Percentiles rank a stretch among this genome's conserved stretches.
Conservation (phyloP, 2,113 vertebrate genomes). For the Anthoscopus minutus region DNA sequence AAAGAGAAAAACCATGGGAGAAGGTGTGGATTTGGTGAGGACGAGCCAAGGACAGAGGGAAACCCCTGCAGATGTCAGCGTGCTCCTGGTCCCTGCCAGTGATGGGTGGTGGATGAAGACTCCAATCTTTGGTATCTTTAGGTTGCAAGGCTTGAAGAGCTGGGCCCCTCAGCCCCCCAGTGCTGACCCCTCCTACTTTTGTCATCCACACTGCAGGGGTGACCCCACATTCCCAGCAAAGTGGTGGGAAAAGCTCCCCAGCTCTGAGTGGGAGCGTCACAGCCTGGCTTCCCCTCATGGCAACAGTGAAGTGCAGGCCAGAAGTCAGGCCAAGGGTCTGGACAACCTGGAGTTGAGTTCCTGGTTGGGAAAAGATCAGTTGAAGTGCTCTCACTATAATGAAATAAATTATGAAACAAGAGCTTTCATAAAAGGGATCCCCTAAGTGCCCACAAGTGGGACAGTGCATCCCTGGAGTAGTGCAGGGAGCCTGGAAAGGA, state of each 20-base stretch:
- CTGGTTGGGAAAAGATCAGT: not conserved
- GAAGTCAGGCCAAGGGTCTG: not conserved
- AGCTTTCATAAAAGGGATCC: not conserved
- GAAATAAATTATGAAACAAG: slow-evolving; percentile 5
- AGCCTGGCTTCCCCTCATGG: not conserved
- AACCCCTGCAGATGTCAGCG: not conserved
- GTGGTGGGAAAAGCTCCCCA: not conserved
- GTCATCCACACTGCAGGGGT: not conserved
- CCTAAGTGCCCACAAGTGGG: not conserved
- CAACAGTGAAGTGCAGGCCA: not conserved
- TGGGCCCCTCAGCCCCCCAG: not conserved
- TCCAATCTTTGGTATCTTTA: slow-evolving; percentile 30
- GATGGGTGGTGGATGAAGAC: not conserved
- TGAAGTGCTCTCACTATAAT: slow-evolving; percentile 6
- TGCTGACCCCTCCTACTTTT: not conserved
- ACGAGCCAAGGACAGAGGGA: not conserved
- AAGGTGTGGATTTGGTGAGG: not conserved
- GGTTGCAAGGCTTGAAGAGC: not conserved
- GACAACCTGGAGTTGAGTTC: not conserved
- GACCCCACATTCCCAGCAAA: not conserved
- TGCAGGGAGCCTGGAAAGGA: not conserved
- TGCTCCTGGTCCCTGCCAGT: not conserved
- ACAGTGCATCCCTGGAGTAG: not conserved
- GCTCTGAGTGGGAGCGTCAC: not conserved
- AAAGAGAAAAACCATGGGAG: not conserved